Evolutionary conservation across 2,113 vertebrate genomes (phyloP).

Genomic region (Pseudopodoces humilis): DNA sequence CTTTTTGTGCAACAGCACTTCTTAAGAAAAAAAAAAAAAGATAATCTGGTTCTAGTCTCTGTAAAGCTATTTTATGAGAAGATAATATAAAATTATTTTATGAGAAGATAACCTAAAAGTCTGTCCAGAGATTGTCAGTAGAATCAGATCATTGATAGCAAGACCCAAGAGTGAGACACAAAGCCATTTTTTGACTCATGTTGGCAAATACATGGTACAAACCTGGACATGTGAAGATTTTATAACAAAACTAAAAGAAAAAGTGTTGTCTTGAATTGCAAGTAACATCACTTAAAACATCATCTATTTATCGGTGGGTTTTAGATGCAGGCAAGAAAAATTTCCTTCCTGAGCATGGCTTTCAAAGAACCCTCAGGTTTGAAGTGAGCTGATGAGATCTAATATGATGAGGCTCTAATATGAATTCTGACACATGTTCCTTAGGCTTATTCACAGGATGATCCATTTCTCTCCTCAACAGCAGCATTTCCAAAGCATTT

Average conservation of each 20-base stretch:
- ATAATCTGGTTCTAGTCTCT: neutral
- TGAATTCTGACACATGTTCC: neutral
- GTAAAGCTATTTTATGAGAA: neutral
- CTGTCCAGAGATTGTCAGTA: neutral
- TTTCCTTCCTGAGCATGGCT: neutral
- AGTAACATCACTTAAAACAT: neutral
- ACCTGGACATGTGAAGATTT: rapidly evolving
- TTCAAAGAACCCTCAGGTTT: neutral
- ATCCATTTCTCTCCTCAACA: neutral
- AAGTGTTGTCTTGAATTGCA: neutral
- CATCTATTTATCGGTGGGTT: neutral
- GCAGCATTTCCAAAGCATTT: neutral
- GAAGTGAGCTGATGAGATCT: neutral
- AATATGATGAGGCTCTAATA: neutral
- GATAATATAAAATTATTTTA: neutral
- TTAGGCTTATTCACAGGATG: neutral
- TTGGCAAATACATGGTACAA: neutral
- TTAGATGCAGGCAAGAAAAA: neutral
- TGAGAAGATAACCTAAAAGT: neutral
- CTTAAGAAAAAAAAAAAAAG: neutral
- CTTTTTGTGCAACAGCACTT: neutral
- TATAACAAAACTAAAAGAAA: neutral
- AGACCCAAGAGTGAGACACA: neutral
- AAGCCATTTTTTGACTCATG: neutral
- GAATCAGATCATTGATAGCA: neutral